Base-by-base conservation (phyloP, 1,140 invertebrate genomes). In the Cydia pomonella region DNA sequence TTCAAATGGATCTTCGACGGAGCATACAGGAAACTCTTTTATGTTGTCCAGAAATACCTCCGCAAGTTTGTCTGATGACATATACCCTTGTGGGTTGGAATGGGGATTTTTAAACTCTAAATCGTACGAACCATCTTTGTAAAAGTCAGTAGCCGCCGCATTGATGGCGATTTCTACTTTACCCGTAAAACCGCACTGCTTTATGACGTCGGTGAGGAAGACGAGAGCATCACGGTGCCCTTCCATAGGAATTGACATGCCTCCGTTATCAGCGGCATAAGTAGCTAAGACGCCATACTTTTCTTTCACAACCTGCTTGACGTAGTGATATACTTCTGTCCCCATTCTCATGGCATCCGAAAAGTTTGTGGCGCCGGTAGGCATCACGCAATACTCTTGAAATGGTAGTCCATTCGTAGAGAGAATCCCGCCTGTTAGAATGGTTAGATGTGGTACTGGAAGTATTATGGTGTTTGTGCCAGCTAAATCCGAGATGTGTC, bases 321-420 rank as follows among this genome's bases (percentile, higher is more conserved):
- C 94, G 82, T 98, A 97, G 83, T 99, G 98, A 89, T 99, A 99
- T 41, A 98, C 96, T 93, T 99, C 99, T 74, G 96, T 95, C 23
- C 99, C 99, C 94, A 99, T 99, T 87, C 96, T 96, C 98, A 99
- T 99, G 13, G 99, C 99, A 91, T 99, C 98, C 5, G 95, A 96
- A 92, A 99, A 99, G 50, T 95, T 96, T 2, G 94, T 91, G 6
- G 99, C 99, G 41, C 99, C 98, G 78, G 94, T 94, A 12, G 97
- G 97, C 73, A 98, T 93, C 77, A 98, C 97, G 95, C 98, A 97
- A 91, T 99, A 99, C 92, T 99, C 98, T 93, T 99, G 98, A 97
- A 99, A 99, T 75, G 98, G 98, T 76, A 99, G 93, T 87, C 98
- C 98, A 90, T 99, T 99, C 63, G 98, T 98, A 85, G 98, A 98